phyloP scores from a whole-genome alignment of 2,888 invertebrate species.

The Andrena hattorfiana region DNA sequence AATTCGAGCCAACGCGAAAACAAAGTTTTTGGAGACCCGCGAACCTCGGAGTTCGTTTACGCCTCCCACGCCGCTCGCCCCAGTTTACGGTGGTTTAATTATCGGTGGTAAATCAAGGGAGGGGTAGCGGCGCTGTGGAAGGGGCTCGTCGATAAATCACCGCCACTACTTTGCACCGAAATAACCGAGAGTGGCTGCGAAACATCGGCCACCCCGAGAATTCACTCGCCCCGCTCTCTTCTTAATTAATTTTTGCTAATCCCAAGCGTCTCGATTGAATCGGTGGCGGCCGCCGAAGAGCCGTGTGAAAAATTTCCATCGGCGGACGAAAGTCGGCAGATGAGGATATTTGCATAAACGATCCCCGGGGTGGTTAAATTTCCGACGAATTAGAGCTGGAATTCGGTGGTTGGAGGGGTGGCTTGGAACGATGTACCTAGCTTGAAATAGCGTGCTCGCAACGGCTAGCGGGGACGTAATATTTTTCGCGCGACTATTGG shows the following conservation, averaged over 20 bases:
- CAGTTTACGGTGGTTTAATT: conserved; percentile 82
- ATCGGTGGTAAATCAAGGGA: conserved; percentile 81
- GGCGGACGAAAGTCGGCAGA: neutral
- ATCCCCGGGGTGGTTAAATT: neutral
- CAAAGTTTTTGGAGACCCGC: conserved; percentile 76
- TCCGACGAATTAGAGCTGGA: neutral
- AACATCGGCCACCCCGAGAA: conserved; percentile 24
- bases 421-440: neutral
- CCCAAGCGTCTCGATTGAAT: conserved; percentile 10
- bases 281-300: neutral
- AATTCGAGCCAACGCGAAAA: conserved; percentile 73
- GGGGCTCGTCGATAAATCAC: conserved; percentile 78
- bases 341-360: conserved; percentile 10
- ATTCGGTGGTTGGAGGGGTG: neutral
- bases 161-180: conserved; percentile 66
- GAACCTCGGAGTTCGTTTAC: conserved; percentile 53
- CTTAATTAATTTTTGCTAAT: conserved; percentile 61
- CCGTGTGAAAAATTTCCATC: neutral
- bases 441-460: neutral
- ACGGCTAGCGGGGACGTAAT: neutral
- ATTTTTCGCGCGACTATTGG: neutral
- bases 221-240: conserved; percentile 53
- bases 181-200: conserved; percentile 41
- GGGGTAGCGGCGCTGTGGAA: conserved; percentile 36
- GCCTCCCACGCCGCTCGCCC: conserved; percentile 45